A percentile compares a stretch with the other conserved stretches of the same genome.
Conservation (phyloP, 2,888 invertebrate species). For the Andrena praecox region DNA sequence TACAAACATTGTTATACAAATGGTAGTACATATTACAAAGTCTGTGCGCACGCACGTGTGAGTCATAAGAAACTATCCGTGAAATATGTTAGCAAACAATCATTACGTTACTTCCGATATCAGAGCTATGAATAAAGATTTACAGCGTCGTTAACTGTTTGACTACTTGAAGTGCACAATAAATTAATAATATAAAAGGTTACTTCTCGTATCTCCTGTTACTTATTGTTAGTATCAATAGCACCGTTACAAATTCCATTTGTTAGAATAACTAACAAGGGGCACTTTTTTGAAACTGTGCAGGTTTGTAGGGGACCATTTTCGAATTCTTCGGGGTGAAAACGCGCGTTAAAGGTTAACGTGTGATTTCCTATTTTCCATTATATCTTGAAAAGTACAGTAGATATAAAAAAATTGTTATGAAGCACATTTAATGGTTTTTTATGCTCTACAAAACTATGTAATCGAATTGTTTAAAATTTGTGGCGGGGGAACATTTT, state of each 20-base stretch:
- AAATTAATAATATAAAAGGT: constrained; percentile 41
- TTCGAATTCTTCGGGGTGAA: too few relatives aligned
- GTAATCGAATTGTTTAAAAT: too few relatives aligned
- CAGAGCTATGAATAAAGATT: constrained; percentile 16
- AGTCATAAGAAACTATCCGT: neutral
- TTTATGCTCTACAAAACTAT: too few relatives aligned
- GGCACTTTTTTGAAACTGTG: too few relatives aligned
- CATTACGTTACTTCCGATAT: neutral
- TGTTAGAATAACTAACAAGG: neutral
- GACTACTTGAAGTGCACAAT: constrained; percentile 16
- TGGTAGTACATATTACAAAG: neutral
- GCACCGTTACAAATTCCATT: constrained; percentile 47
- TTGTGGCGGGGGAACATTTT: too few relatives aligned
- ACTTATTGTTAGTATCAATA: constrained; percentile 24
- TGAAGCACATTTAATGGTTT: too few relatives aligned
- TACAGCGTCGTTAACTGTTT: neutral
- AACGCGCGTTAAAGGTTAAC: too few relatives aligned
- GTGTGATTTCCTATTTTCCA: too few relatives aligned
- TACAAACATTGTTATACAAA: neutral
- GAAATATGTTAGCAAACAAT: neutral
- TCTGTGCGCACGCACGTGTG: neutral
- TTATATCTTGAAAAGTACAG: too few relatives aligned
- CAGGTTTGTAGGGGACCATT: too few relatives aligned
- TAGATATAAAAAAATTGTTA: too few relatives aligned
- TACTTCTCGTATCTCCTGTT: neutral